Base-by-base conservation (phyloP, 2,113 vertebrate genomes). In the Zosterops pallidus region DNA sequence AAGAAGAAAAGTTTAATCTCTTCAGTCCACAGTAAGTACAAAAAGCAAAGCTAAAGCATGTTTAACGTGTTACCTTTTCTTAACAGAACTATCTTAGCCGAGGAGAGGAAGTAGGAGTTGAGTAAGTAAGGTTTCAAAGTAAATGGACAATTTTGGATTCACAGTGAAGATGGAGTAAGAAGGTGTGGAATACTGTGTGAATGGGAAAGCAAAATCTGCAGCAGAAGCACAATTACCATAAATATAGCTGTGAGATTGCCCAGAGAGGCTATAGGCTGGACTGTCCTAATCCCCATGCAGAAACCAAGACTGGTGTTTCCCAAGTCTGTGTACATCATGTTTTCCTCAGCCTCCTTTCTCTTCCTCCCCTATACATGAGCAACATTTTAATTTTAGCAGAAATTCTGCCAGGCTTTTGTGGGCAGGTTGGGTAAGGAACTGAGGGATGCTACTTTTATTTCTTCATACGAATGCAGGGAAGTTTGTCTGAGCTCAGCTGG, bases 341-440 rank as follows among this genome's bases (percentile, higher is more conserved):
- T 92, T 83, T 93, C 64, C 59, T 59, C 55, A 29, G 17, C 20
- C 53, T 87, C 29, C n/a, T 41, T 44, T 41, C 23, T 23, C 17
- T 8, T 15, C 17, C 11, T 24, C 33, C 63, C 62, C 76, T 39
- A 49, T 60, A 49, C 62, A 69, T 46, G 65, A 91, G 82, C 76
- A 83, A 90, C 68, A n/a, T 59, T 80, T 88, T 83, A 88, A 83
- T 86, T 91, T 94, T 83, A 80, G 92, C 60, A 88, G 29, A 80
- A 74, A 14, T 49, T 74, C 56, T 86, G 46, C 47, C 88, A 81
- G 67, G 18, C 42, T 91, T 80, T 41, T 91, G 64, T 68, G 88
- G 90, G 67, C 55, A 74, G 46, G 57, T 74, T 67, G 53, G 42
- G 49, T 59, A 67, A 67, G 35, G 29, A 88, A 52, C 29, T 17